Percentiles rank a stretch among this genome's conserved stretches.
Evolutionary conservation across 2,113 vertebrate genomes (phyloP).

Genomic region (Nycticorax nycticorax): DNA sequence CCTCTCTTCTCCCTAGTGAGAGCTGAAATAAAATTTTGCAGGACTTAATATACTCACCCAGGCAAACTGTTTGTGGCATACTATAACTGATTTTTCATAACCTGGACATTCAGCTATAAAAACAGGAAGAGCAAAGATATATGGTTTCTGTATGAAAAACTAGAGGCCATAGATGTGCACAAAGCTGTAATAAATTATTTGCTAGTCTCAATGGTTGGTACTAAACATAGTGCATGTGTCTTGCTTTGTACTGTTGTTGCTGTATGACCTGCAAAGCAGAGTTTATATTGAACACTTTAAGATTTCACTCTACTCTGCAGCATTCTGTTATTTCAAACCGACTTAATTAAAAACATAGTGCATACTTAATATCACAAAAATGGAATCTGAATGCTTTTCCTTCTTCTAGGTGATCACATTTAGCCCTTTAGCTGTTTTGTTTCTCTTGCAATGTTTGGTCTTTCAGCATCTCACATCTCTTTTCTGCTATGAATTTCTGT

Average conservation of each 20-base stretch:
- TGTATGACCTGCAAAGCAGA: neutral
- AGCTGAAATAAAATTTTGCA: neutral
- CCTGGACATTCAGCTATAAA: neutral
- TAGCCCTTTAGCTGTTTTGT: neutral
- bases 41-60: neutral
- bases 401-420: neutral
- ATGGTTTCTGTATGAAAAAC: neutral
- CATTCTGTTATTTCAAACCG: neutral
- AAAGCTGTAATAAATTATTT: neutral
- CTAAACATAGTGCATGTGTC: neutral
- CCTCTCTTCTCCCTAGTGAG: neutral
- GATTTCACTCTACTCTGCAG: neutral
- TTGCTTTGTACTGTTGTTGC: neutral
- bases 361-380: neutral
- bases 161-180: neutral
- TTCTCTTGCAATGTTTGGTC: neutral
- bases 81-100: neutral
- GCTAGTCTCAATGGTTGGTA: neutral
- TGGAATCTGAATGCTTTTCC: neutral
- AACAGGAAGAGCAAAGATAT: neutral
- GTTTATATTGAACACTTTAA: fast-evolving
- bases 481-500: neutral
- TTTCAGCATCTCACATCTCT: neutral
- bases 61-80: neutral
- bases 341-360: neutral